Conservation (phyloP, 2,888 invertebrate genomes). For the Smittia aterrima region DNA sequence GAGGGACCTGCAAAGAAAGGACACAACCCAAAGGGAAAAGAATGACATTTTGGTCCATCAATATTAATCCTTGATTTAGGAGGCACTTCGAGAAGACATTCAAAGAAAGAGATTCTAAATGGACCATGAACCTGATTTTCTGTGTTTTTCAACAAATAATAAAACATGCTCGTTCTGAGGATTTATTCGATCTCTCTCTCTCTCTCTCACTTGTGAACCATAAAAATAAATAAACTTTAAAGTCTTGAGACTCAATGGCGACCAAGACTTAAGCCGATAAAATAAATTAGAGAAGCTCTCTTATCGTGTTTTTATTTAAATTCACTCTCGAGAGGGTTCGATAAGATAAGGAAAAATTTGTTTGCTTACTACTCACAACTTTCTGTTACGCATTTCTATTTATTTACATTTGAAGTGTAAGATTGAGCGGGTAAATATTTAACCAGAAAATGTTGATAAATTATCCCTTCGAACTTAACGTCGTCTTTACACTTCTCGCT, state of each 20-base stretch:
- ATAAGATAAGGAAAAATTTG: conserved; percentile 1
- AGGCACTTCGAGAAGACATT: neutral
- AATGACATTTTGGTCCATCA: conserved; percentile 20
- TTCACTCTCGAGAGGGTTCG: too few species aligned
- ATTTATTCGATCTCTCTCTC: neutral
- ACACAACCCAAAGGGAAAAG: neutral
- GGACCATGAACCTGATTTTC: conserved; percentile 26
- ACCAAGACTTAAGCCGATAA: neutral
- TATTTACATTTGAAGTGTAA: neutral
- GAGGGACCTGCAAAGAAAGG: neutral
- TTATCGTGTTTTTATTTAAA: too few species aligned
- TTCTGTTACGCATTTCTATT: neutral
- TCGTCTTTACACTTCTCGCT: neutral
- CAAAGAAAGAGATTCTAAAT: neutral
- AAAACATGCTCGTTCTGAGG: neutral
- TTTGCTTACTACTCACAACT: neutral
- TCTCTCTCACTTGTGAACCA: neutral
- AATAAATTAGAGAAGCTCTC: neutral
- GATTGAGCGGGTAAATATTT: neutral
- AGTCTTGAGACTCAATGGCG: conserved; percentile 19
- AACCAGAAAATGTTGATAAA: neutral
- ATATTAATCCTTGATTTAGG: conserved; percentile 29
- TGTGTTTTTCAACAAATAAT: neutral
- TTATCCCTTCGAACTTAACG: neutral
- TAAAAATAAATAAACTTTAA: conserved; percentile 20